Base-by-base conservation (phyloP, 2,797 vertebrate species). In the Sandelia bainsii region DNA sequence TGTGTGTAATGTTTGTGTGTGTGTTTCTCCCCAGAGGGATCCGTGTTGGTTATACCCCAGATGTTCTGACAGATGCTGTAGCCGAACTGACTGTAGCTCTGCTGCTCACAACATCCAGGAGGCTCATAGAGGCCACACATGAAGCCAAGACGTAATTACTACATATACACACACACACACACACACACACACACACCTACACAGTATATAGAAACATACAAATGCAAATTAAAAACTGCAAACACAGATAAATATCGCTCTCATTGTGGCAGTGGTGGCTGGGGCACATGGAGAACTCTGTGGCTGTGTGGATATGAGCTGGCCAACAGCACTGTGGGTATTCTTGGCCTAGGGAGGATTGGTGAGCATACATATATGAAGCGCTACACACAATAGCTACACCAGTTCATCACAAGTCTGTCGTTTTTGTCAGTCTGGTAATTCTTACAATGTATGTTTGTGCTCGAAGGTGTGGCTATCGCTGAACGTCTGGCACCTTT, bases 271-370 rank as follows among this genome's bases (percentile, higher is more conserved):
- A 96, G 96, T 4, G 92, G 93, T 10, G 95, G 96, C 53, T 96
- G 91, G 94, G 94, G 94, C 20, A 95, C 93, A 6, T 95, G 95
- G 95, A 94, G 94, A 46, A 95, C 94, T 39, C 74, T 95, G 68
- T 95, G 94, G 95, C 84, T 94, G 68, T 95, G 95, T 83, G 92
- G 91, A 44, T 71, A 93, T 27, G 91, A 95, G 62, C 81, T 96
- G 50, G 93, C 92, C 39, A 89, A 93, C 87, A 96, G 95, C 87
- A 96, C 95, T 23, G 94, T 96, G 72, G 96, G 95, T 11, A 96
- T 96, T 61, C 76, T 96, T 3, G 95, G 95, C 46, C 91, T 96
- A 27, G 96, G 96, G 58, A 92, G 95, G 77, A 96, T 96, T 5
- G 96, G 95, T 96, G 77, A 92, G 93, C 32, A 1, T 4, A n/a